phyloP scores from a whole-genome alignment of 2,888 invertebrate genomes.

The Andrena chrysosceles region DNA sequence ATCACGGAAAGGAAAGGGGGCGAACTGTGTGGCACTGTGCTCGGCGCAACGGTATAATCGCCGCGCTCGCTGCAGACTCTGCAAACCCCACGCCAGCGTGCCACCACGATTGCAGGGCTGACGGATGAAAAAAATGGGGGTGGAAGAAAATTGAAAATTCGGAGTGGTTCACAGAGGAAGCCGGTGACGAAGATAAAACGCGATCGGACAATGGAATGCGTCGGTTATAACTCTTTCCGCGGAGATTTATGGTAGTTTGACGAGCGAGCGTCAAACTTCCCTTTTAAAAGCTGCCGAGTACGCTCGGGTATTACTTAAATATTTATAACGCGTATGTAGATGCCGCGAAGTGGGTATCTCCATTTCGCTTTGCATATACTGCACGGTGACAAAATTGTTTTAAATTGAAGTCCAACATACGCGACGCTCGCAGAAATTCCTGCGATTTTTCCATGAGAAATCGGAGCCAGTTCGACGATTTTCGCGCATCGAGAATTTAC shows the following conservation, averaged over 20 bases:
- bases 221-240: slow-evolving; percentile 47
- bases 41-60: slow-evolving; percentile 26
- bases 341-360: not conserved
- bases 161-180: slow-evolving; percentile 34
- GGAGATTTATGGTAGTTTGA: slow-evolving; percentile 56
- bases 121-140: slow-evolving; percentile 26
- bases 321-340: not conserved
- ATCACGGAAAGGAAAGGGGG: no score
- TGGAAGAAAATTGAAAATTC: slow-evolving; percentile 61
- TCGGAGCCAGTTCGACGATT: slow-evolving; percentile 1
- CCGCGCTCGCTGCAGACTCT: slow-evolving; percentile 39
- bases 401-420: not conserved
- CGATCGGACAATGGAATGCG: slow-evolving; percentile 39
- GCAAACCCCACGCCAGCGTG: slow-evolving; percentile 36
- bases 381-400: not conserved
- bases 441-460: not conserved
- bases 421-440: slow-evolving; percentile 12
- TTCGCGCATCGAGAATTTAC: slow-evolving; percentile 13
- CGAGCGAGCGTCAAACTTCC: slow-evolving; percentile 31
- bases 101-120: slow-evolving; percentile 42
- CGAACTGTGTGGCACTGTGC: no score
- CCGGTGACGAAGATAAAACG: slow-evolving; percentile 59
- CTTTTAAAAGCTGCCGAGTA: not conserved
- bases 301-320: not conserved
- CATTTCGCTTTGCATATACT: not conserved